These are phyloP conservation scores for Macrobrachium rosenbergii DNA, from an alignment of 1,140 invertebrate genomes.

Conservation along the genomic window DNA sequence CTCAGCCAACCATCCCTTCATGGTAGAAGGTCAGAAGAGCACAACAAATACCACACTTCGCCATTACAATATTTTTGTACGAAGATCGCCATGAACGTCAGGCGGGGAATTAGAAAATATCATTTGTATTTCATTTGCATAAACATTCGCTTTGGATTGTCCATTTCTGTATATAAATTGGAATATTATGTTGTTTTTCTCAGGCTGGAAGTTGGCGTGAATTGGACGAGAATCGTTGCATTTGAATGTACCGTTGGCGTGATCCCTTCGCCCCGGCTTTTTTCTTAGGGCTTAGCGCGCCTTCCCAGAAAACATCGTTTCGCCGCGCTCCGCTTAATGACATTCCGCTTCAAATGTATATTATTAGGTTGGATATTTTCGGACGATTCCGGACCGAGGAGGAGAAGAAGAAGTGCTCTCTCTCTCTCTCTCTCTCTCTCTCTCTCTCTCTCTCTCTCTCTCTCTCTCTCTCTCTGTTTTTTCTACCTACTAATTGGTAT, in stretches of 20 bases:
- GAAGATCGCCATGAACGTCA: conserved; percentile 61
- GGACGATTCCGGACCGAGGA: no score
- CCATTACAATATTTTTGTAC: conserved; percentile 61
- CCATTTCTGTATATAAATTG: conserved; percentile 64
- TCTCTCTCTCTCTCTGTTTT: no score
- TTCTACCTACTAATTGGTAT: no score
- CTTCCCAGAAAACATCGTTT: conserved; percentile 45
- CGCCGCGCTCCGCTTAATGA: neutral
- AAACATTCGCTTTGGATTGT: conserved; percentile 63
- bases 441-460: no score
- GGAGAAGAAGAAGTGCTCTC: no score
- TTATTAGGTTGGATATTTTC: no score
- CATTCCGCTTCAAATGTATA: neutral
- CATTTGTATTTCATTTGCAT: conserved; percentile 63
- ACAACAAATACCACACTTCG: conserved; percentile 20
- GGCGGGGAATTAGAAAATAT: conserved; percentile 62
- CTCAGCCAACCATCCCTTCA: no score
- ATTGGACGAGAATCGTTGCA: conserved; percentile 63
- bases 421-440: no score
- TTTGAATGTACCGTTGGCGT: conserved; percentile 53
- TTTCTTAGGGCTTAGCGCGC: neutral
- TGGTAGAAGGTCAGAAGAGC: neutral
- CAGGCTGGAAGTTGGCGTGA: conserved; percentile 56
- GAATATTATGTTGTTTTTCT: conserved; percentile 64
- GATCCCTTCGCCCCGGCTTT: conserved; percentile 9